Percentiles rank a stretch among this genome's conserved stretches.
phyloP scores from a whole-genome alignment of 2,113 vertebrate genomes.

The Neogale vison region DNA sequence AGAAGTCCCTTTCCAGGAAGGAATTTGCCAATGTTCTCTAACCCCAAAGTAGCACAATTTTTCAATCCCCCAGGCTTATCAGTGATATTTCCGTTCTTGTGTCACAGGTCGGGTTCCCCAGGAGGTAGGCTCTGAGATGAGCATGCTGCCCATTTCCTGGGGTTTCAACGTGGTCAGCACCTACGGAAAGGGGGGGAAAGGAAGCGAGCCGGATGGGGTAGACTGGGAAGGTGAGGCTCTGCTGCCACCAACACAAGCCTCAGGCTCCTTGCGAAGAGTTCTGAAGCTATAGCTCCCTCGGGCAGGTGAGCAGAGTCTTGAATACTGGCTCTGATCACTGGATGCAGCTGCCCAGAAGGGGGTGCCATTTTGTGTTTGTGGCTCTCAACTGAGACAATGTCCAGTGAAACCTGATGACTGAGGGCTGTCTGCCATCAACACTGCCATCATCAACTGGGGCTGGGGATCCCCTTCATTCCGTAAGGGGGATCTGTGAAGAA shows the following conservation, averaged over 20 bases:
- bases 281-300: background rate
- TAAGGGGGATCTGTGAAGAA: background rate
- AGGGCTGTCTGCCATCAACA: background rate
- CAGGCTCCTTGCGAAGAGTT: background rate
- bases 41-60: background rate
- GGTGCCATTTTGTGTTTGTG: fast-evolving
- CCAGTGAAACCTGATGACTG: too few relatives aligned
- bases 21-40: background rate
- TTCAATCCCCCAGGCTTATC: too few relatives aligned
- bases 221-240: background rate
- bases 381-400: background rate
- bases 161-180: background rate
- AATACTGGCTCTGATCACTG: too few relatives aligned
- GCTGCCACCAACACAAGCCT: background rate
- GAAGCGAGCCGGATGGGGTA: background rate
- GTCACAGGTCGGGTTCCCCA: background rate
- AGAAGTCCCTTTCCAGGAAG: background rate
- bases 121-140: background rate
- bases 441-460: too few relatives aligned
- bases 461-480: too few relatives aligned
- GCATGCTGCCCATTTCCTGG: background rate
- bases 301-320: background rate
- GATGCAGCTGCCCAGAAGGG: background rate
- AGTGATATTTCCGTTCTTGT: background rate
- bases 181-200: fast-evolving